phyloP scores from a whole-genome alignment of 2,888 invertebrate genomes.

The Drosophila kambysellisi region DNA sequence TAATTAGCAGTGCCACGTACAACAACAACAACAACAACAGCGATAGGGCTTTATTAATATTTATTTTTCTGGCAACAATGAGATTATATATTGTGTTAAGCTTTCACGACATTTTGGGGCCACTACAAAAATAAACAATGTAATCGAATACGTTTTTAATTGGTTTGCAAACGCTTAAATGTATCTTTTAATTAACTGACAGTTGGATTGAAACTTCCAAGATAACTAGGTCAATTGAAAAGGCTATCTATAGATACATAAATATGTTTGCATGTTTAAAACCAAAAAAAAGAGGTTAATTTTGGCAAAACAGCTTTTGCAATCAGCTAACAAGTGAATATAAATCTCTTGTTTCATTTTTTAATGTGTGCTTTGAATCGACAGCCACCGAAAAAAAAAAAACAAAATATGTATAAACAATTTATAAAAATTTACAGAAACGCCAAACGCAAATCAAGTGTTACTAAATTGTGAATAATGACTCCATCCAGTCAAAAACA shows the following conservation, averaged over 20 bases:
- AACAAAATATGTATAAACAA: conserved; percentile 49
- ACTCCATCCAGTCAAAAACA: conserved; percentile 57
- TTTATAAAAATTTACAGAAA: conserved; percentile 71
- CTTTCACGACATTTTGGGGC: conserved; percentile 41
- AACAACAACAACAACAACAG: conserved; percentile 20
- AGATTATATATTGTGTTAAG: conserved; percentile 26
- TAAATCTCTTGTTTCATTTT: conserved; percentile 8
- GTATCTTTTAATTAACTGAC: conserved; percentile 26
- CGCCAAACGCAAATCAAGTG: conserved; percentile 78
- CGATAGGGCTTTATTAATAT: conserved; percentile 8
- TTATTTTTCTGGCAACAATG: conserved; percentile 14
- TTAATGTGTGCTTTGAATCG: conserved; percentile 16
- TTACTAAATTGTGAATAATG: conserved; percentile 81
- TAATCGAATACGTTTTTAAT: conserved; percentile 29
- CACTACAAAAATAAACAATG: conserved; percentile 14
- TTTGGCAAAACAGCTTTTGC: conserved; percentile 32
- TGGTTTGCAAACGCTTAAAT: conserved; percentile 16
- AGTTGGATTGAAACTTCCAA: conserved; percentile 3
- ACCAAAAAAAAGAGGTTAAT: not conserved
- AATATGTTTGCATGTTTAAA: not conserved
- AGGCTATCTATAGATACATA: not conserved
- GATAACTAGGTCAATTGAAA: conserved; percentile 41
- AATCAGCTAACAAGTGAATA: conserved; percentile 20
- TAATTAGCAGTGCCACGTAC: conserved; percentile 67
- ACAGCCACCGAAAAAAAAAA: conserved; percentile 1